Percentiles rank a stretch among this genome's conserved stretches.
Conservation (phyloP, 2,888 invertebrate species). For the Oxytorus armatus region DNA sequence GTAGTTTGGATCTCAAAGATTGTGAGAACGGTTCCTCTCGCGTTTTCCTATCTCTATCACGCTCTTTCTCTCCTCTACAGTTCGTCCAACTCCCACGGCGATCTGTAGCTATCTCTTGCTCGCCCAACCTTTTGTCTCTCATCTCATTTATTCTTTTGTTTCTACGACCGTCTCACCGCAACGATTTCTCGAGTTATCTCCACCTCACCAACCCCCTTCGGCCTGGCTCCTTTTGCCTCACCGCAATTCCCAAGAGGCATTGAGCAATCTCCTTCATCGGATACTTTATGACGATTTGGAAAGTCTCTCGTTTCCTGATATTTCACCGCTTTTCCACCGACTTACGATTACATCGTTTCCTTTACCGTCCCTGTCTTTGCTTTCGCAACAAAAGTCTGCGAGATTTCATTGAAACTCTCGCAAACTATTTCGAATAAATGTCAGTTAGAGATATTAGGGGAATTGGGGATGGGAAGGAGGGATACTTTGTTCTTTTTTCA, state of each 20-base stretch:
- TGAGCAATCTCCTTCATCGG: conserved; percentile 50
- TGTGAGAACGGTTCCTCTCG: conserved; percentile 37
- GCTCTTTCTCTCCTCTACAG: neutral
- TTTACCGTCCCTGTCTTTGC: neutral
- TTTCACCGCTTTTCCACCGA: conserved; percentile 19
- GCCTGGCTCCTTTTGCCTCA: conserved; percentile 6
- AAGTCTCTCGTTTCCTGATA: conserved; percentile 22
- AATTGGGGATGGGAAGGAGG: no score
- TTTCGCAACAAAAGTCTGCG: neutral
- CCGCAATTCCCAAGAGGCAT: conserved; percentile 43
- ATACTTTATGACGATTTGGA: conserved; percentile 41
- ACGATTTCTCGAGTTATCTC: conserved; percentile 46
- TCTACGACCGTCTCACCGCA: conserved; percentile 22
- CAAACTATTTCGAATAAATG: neutral
- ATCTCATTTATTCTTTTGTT: conserved; percentile 64
- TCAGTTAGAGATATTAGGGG: neutral
- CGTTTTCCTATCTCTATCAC: conserved; percentile 11
- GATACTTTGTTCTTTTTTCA: neutral
- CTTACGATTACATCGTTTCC: conserved; percentile 27
- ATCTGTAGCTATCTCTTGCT: conserved; percentile 44
- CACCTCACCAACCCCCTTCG: neutral
- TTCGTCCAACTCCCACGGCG: conserved; percentile 39
- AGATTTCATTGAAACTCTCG: conserved; percentile 35
- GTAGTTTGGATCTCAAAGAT: conserved; percentile 39
- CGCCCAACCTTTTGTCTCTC: conserved; percentile 58